phyloP scores from a whole-genome alignment of 30 jellyfish, hydroid and myxozoan species.

The Chironex yamaguchii region DNA sequence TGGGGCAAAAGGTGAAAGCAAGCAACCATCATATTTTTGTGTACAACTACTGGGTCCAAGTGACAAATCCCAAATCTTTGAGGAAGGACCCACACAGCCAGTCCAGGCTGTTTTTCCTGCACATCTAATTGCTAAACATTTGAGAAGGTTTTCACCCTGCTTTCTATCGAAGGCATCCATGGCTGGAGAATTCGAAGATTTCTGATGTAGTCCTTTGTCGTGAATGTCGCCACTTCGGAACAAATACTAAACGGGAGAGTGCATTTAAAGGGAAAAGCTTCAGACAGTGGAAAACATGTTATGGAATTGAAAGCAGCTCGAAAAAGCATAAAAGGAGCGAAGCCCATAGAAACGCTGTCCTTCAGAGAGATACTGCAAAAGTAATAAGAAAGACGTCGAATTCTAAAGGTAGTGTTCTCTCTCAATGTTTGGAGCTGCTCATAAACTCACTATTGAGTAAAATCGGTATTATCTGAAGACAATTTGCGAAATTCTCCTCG shows the following conservation, averaged over 20 bases:
- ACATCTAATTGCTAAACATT: constrained; percentile 10
- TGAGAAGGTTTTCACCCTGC: constrained; percentile 2
- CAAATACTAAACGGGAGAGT: background rate
- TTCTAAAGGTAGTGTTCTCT: too few relatives aligned
- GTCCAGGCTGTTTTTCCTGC: background rate
- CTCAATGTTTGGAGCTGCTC: constrained; percentile 8
- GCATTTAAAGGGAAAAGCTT: constrained; percentile 18
- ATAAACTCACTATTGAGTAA: background rate
- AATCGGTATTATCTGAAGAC: constrained; percentile 52
- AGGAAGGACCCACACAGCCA: background rate
- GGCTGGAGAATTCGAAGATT: constrained; percentile 31
- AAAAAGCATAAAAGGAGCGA: too few relatives aligned
- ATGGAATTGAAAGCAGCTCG: too few relatives aligned
- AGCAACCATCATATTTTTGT: too few relatives aligned
- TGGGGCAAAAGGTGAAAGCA: too few relatives aligned
- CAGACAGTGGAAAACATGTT: constrained; percentile 37
- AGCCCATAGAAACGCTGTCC: too few relatives aligned
- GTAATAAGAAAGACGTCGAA: too few relatives aligned
- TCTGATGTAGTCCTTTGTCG: constrained; percentile 33
- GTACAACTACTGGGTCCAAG: too few relatives aligned
- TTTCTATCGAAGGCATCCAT: constrained; percentile 24
- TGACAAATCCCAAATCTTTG: background rate
- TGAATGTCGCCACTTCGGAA: constrained; percentile 15
- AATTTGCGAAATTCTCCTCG: constrained; percentile 43
- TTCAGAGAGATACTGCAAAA: too few relatives aligned